Evolutionary conservation across 2,888 invertebrate species (phyloP).

Genomic region (Sarcophaga carnaria): DNA sequence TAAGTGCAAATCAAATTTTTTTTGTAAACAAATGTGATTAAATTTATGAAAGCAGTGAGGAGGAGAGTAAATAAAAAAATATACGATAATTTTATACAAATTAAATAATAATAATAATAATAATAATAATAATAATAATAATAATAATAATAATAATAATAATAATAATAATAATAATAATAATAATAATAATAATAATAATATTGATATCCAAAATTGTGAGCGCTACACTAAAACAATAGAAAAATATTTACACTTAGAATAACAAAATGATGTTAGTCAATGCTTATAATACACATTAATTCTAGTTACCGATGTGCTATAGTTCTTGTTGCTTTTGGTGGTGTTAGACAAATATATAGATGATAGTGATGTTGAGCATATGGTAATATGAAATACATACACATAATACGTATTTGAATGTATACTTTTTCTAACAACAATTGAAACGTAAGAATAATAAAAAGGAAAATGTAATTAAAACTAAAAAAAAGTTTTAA

Average conservation of each 20-base stretch:
- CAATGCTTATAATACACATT: slow-evolving; percentile 16
- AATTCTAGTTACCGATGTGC: slow-evolving; percentile 33
- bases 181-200: not conserved
- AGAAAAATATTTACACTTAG: slow-evolving; percentile 53
- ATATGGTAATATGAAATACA: slow-evolving; percentile 8
- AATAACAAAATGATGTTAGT: slow-evolving; percentile 5
- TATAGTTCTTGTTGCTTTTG: slow-evolving; percentile 38
- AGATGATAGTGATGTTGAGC: slow-evolving; percentile 53
- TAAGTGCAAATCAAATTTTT: not conserved
- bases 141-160: too few relatives aligned
- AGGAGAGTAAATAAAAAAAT: slow-evolving; percentile 12
- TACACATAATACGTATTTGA: not conserved
- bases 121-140: too few relatives aligned
- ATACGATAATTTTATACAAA: not conserved
- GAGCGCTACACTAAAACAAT: slow-evolving; percentile 66
- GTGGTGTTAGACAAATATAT: slow-evolving; percentile 26
- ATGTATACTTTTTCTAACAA: slow-evolving; percentile 57
- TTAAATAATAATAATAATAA: slow-evolving; percentile 4
- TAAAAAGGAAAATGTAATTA: not conserved
- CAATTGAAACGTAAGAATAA: slow-evolving; percentile 16
- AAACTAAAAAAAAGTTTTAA: too few relatives aligned
- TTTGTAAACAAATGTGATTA: not conserved
- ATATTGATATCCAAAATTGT: slow-evolving; percentile 60
- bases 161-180: too few relatives aligned
- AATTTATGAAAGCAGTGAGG: not conserved